Conservation (phyloP, 1,140 invertebrate genomes). For the Temnothorax nylanderi region DNA sequence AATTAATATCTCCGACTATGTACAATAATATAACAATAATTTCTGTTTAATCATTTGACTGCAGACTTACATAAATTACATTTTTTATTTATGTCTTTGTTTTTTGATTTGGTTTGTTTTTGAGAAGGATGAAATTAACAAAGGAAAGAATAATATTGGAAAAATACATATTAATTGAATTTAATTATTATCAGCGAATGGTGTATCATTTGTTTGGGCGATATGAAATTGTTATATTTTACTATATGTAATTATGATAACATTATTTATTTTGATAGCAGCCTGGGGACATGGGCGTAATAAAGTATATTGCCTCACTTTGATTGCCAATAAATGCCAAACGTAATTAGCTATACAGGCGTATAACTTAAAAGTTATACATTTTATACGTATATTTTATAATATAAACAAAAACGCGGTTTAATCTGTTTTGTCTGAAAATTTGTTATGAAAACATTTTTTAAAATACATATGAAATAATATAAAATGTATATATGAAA, state of each 20-base stretch:
- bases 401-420: background rate
- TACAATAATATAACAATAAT: background rate
- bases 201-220: constrained; percentile 20
- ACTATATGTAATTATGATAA: constrained; percentile 47
- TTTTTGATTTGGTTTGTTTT: background rate
- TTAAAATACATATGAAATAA: background rate
- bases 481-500: background rate
- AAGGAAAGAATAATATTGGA: constrained; percentile 28
- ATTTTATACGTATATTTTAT: background rate
- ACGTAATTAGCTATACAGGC: background rate
- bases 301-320: constrained; percentile 33
- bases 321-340: constrained; percentile 44
- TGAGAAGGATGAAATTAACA: background rate
- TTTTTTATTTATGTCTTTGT: background rate
- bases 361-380: background rate
- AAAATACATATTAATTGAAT: constrained; percentile 42
- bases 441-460: background rate
- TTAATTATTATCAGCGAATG: constrained; percentile 34
- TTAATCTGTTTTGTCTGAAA: background rate
- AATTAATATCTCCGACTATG: background rate
- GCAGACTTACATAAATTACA: background rate
- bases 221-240: constrained; percentile 18
- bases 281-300: constrained; percentile 10
- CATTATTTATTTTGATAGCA: constrained; percentile 55
- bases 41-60: background rate